Evolutionary conservation across 2,113 vertebrate species (phyloP), one percentile per base, ranked within the genome.

Genomic region (Brachirus orientalis): DNA sequence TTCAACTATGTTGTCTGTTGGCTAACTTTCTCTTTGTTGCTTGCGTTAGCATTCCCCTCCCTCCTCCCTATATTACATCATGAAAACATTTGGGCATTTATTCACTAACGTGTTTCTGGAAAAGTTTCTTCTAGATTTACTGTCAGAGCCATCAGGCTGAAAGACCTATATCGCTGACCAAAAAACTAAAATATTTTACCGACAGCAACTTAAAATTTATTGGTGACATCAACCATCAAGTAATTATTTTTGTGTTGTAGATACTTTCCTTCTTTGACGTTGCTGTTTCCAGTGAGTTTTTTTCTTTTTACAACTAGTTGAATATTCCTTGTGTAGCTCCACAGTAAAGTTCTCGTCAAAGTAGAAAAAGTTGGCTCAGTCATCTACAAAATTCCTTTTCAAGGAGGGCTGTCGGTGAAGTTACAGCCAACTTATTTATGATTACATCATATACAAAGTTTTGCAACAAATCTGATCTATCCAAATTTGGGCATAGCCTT

Each of bases 391-490:
- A 69, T 54, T 53, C 38, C 35, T 37, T 62, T 57, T 65, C 11
- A 51, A 41, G 57, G 18, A 41, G n/a, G 12, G 22, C 64, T 65
- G 55, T 66, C 17, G 41, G 16, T 61, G n/a, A 73, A 72, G n/a
- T 56, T 16, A 43, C 1, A 17, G 10, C 2, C 16, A 54, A 68
- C 57, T 78, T 40, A 77, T 77, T 69, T 67, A 73, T 52, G 22
- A 72, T 75, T 37, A 60, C 28, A 79, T 60, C 54, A 67, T 37
- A 38, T 18, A 37, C 28, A 50, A 45, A 41, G 69, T 75, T 79
- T 66, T 66, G 50, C 17, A 55, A 45, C 28, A 74, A 40, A 37
- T 75, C 37, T 47, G 18, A 63, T 60, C 11, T 28, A 60, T 10
- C 28, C 43, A 13, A 41, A 74, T 22, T 17, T 60, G 44, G 14